Percentiles rank a stretch among this genome's conserved stretches.
Evolutionary conservation across 1,140 invertebrate species (phyloP).

Genomic region (Stratiolaelaps scimitus): DNA sequence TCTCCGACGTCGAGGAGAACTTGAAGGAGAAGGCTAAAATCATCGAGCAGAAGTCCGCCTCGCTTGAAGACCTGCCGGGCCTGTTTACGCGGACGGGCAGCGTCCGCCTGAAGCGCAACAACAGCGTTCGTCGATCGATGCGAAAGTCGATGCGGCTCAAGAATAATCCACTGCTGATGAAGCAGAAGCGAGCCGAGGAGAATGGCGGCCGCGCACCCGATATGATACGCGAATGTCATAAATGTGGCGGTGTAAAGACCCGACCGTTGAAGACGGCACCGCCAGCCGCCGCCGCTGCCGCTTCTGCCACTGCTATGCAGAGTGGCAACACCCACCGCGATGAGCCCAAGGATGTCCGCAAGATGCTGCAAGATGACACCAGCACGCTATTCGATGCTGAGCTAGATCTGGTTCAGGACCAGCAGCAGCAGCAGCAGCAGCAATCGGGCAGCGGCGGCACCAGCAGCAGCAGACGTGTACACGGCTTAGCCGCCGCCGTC

Average conservation of each 20-base stretch:
- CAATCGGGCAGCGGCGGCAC: constrained; percentile 29
- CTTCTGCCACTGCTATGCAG: too few species aligned
- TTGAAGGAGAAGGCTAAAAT: constrained; percentile 16
- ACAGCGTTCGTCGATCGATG: background rate
- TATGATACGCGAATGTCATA: constrained; percentile 10
- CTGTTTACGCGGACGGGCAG: constrained; percentile 19
- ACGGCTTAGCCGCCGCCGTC: constrained; percentile 16
- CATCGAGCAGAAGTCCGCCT: constrained; percentile 24
- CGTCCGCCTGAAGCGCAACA: constrained; percentile 23
- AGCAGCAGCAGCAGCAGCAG: background rate
- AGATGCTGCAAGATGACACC: constrained; percentile 1
- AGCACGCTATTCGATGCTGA: background rate
- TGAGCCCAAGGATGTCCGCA: background rate
- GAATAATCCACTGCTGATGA: constrained; percentile 15
- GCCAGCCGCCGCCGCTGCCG: too few species aligned
- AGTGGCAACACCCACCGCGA: background rate
- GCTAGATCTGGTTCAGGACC: constrained; percentile 8
- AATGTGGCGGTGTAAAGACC: constrained; percentile 9
- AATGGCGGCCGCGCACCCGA: background rate
- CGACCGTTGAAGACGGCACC: background rate
- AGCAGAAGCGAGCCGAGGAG: background rate
- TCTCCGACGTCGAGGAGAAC: constrained; percentile 23
- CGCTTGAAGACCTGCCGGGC: constrained; percentile 9
- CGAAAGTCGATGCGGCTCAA: constrained; percentile 19
- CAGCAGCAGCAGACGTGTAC: constrained; percentile 32